phyloP scores from a whole-genome alignment of 2,888 invertebrate species.

The Acronicta psi region DNA sequence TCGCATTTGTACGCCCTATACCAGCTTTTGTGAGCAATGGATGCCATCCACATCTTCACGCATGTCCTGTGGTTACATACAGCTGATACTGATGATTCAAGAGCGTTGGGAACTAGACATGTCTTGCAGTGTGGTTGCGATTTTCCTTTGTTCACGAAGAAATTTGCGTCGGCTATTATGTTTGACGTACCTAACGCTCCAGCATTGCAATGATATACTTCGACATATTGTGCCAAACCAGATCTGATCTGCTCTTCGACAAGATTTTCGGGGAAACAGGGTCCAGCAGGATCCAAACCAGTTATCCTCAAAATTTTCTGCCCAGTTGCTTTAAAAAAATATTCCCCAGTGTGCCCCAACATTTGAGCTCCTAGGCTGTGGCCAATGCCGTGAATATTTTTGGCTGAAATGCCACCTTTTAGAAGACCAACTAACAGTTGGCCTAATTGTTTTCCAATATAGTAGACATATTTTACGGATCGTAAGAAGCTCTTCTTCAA shows the following conservation, averaged over 20 bases:
- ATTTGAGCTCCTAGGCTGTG: conserved; percentile 84
- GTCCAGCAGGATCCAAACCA: conserved; percentile 83
- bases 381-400: conserved; percentile 79
- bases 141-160: conserved; percentile 88
- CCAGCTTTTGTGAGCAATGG: conserved; percentile 69
- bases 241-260: conserved; percentile 83
- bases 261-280: conserved; percentile 76
- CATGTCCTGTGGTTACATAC: conserved; percentile 79
- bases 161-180: conserved; percentile 88
- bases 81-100: conserved; percentile 73
- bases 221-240: conserved; percentile 89
- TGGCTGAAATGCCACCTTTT: conserved; percentile 71
- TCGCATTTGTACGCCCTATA: conserved; percentile 75
- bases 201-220: conserved; percentile 90
- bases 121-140: conserved; percentile 88
- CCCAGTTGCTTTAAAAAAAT: conserved; percentile 69
- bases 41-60: conserved; percentile 74
- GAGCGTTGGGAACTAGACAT: conserved; percentile 70
- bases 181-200: conserved; percentile 84
- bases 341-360: conserved; percentile 74
- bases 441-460: conserved; percentile 78
- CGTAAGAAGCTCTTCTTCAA: conserved; percentile 78
- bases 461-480: conserved; percentile 78
- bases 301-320: conserved; percentile 75
- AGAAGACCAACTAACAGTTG: conserved; percentile 69